phyloP scores from a whole-genome alignment of 2,113 vertebrate species.

The Nothocercus julius region DNA sequence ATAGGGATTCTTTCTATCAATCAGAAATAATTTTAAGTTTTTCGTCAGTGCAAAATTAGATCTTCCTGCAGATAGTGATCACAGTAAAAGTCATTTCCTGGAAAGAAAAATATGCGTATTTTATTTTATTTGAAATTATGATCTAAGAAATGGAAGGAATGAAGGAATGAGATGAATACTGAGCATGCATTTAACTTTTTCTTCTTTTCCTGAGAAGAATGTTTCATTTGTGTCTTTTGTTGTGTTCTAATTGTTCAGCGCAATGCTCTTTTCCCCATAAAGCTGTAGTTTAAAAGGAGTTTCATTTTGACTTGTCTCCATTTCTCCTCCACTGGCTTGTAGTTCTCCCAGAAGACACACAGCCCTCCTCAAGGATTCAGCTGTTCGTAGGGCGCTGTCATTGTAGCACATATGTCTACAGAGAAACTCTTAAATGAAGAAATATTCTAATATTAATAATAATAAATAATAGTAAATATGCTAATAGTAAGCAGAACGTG shows the following conservation, averaged over 20 bases:
- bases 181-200: background rate
- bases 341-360: background rate
- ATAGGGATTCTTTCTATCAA: background rate
- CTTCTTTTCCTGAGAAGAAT: background rate
- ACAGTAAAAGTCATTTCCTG: background rate
- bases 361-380: background rate
- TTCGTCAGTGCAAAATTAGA: background rate
- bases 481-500: background rate
- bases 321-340: background rate
- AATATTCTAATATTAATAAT: background rate
- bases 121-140: background rate
- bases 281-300: background rate
- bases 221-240: background rate
- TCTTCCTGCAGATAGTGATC: background rate
- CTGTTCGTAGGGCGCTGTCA: background rate
- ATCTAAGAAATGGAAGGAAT: background rate
- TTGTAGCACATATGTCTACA: background rate
- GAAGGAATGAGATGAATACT: background rate
- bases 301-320: background rate
- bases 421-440: background rate
- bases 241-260: background rate
- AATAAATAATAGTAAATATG: background rate
- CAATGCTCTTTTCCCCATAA: background rate
- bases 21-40: background rate
- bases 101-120: accelerated